Evolutionary conservation across 2,113 vertebrate species (phyloP).

Genomic region (Turnix velox): DNA sequence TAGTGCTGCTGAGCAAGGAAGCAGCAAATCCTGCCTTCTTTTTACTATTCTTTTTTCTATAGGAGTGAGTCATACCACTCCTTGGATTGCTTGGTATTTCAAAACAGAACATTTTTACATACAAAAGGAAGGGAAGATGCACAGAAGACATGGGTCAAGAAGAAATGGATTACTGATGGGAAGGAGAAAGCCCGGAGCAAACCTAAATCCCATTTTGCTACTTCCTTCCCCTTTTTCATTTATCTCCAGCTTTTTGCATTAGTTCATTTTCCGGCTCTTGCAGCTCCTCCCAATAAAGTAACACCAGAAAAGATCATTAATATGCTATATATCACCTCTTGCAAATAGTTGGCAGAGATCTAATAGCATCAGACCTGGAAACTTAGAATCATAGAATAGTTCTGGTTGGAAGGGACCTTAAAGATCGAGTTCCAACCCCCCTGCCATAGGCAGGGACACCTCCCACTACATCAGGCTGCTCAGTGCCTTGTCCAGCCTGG

Average conservation of each 20-base stretch:
- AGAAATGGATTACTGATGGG: neutral
- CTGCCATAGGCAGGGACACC: no score
- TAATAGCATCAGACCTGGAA: neutral
- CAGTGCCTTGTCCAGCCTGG: no score
- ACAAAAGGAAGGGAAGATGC: neutral
- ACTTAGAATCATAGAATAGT: no score
- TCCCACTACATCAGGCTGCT: no score
- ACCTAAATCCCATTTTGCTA: slow-evolving; percentile 11
- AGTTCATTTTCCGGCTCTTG: neutral
- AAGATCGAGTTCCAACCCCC: no score
- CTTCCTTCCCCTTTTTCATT: neutral
- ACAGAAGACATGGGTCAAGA: neutral
- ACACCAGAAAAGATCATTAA: neutral
- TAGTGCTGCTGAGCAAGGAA: neutral
- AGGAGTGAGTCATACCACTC: neutral
- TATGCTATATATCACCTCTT: neutral
- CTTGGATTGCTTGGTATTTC: neutral
- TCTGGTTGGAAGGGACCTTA: no score
- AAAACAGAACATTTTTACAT: slow-evolving; percentile 34
- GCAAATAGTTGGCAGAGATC: neutral
- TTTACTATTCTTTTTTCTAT: neutral
- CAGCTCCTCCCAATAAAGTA: neutral
- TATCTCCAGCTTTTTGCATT: neutral
- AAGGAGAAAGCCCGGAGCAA: neutral
- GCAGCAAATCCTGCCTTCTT: neutral